Evolutionary conservation across 2,888 invertebrate genomes (phyloP), one percentile per base, ranked within the genome.

Genomic region (Coelopa pilipes): DNA sequence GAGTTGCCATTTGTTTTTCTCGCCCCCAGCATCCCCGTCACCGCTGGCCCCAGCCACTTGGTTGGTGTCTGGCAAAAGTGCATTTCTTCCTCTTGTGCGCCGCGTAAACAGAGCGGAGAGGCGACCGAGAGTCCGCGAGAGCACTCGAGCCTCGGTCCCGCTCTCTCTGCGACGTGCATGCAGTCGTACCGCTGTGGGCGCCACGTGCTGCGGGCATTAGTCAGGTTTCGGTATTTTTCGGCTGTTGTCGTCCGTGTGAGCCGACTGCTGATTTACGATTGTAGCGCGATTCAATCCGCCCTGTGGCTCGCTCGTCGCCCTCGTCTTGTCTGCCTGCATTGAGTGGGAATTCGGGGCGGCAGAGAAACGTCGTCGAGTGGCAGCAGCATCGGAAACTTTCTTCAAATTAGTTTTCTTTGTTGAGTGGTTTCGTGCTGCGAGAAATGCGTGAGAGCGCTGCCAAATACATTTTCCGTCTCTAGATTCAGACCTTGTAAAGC

Each of bases 1-100:
- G 71, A 76, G 75, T 74, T 55, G 21, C 12, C 57, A n/a, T 68
- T 69, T 60, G 17, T 65, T 65, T 47, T 65, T 65, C 17, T 49
- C 67, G 21, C 66, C 57, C 17, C 9, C 69, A 21, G 57, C 50
- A 24, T 21, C n/a, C 12, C 60, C 69, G 21, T 12, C 70, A 46
- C 34, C 7, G 2, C 34, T 34, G 2, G 34, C 34, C 34, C 34
- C 34, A 34, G 7, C 34, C 34, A 34, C 34, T 34, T 34, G 34
- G 34, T 34, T 34, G 34, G 34, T 7, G 34, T 34, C 34, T 34
- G 34, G 53, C 60, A 60, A 15, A 60, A 34, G 15, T 62, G 24
- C 34, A 34, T 24, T 62, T 62, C n/a, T 15, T 24, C 10, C 53
- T 53, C 53, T 53, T 2, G 13, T 53, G 53, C 53, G n/a, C 34